These are phyloP conservation scores for Cromileptes altivelis DNA, from an alignment of 2,113 vertebrate genomes.

Conservation along the genomic window DNA sequence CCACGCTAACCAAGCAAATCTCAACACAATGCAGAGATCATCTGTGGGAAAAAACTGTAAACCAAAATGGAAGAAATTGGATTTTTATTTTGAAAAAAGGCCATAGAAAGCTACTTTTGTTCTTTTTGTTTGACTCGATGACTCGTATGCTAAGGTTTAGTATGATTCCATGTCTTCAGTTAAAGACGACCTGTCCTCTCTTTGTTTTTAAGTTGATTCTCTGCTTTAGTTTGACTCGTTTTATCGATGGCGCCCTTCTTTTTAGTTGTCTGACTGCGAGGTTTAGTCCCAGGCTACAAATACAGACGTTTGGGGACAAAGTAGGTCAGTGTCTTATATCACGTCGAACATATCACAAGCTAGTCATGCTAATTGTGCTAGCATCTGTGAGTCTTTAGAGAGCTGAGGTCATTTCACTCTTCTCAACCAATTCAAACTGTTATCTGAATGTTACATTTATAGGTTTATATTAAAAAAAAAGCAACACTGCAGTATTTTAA, in stretches of 20 bases:
- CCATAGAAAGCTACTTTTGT: constrained; percentile 61
- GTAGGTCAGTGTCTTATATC: constrained; percentile 21
- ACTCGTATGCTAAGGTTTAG: constrained; percentile 68
- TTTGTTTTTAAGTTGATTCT: constrained; percentile 48
- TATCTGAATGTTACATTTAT: constrained; percentile 18
- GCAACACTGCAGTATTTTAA: constrained; percentile 52
- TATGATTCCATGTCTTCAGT: constrained; percentile 35
- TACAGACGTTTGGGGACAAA: constrained; percentile 35
- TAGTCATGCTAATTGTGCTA: constrained; percentile 11
- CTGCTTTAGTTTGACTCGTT: constrained; percentile 57
- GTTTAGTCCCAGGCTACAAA: not conserved
- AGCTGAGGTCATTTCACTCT: constrained; percentile 1
- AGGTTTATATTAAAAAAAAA: constrained; percentile 2
- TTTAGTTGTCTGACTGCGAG: constrained; percentile 32
- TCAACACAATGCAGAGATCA: constrained; percentile 6
- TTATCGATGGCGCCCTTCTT: constrained; percentile 41
- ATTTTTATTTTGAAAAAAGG: constrained; percentile 57
- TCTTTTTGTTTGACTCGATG: constrained; percentile 41
- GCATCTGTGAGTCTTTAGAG: not conserved
- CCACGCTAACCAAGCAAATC: constrained; percentile 39
- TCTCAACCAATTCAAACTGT: constrained; percentile 17
- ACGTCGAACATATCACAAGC: constrained; percentile 26
- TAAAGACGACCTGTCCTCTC: constrained; percentile 30
- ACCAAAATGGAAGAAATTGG: constrained; percentile 57
- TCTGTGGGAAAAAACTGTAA: constrained; percentile 32